Conservation (phyloP, 2,888 invertebrate species). For the Protophormia terraenovae region DNA sequence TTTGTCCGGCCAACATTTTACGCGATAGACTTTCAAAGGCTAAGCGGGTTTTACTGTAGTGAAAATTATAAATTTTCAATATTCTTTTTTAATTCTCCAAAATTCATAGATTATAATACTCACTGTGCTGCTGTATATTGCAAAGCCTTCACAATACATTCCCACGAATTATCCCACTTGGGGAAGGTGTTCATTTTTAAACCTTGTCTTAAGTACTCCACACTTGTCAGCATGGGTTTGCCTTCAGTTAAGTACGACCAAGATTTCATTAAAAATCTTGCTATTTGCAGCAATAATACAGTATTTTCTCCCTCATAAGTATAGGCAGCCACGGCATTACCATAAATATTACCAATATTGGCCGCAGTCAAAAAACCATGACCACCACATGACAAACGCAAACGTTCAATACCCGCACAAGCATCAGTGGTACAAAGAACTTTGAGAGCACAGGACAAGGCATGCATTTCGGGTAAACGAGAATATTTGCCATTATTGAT, state of each 20-base stretch:
- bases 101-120: neutral
- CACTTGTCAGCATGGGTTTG: slow-evolving; percentile 85
- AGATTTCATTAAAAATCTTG: slow-evolving; percentile 90
- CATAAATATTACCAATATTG: slow-evolving; percentile 91
- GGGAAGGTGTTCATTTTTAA: slow-evolving; percentile 69
- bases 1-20: slow-evolving; percentile 84
- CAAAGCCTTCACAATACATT: slow-evolving; percentile 80
- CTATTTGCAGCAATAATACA: slow-evolving; percentile 93
- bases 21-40: slow-evolving; percentile 87
- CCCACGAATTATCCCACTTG: slow-evolving; percentile 76
- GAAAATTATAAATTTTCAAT: neutral
- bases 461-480: slow-evolving; percentile 91
- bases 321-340: slow-evolving; percentile 90
- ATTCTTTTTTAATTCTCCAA: neutral
- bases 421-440: slow-evolving; percentile 90
- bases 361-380: slow-evolving; percentile 95
- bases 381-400: slow-evolving; percentile 95
- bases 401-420: slow-evolving; percentile 89
- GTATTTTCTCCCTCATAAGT: slow-evolving; percentile 99
- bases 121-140: slow-evolving; percentile 69
- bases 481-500: slow-evolving; percentile 89
- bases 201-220: slow-evolving; percentile 84
- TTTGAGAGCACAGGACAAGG: slow-evolving; percentile 93
- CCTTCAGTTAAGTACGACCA: slow-evolving; percentile 86
- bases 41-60: slow-evolving; percentile 85